Conservation (phyloP, 2,888 invertebrate genomes). For the Ormia ochracea region DNA sequence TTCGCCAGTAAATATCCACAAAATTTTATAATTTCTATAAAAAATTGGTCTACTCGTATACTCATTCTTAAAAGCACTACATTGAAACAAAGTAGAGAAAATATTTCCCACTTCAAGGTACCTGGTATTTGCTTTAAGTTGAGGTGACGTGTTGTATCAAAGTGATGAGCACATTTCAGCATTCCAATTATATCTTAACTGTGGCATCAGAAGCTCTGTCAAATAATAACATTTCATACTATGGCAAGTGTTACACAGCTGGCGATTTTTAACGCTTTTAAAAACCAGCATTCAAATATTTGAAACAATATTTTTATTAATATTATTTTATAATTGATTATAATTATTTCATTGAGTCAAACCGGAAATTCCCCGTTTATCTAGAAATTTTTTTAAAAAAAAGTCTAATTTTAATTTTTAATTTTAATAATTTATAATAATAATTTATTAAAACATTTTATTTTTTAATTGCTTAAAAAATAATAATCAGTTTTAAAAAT, state of each 20-base stretch:
- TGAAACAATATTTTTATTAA: no score
- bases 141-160: conserved; percentile 35
- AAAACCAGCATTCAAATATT: no score
- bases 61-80: background rate
- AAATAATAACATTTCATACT: conserved; percentile 1
- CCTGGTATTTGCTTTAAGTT: background rate
- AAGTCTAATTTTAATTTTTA: no score
- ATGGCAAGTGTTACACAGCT: background rate
- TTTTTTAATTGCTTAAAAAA: no score
- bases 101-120: background rate
- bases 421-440: no score
- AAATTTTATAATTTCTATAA: conserved; percentile 28
- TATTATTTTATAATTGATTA: no score
- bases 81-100: background rate
- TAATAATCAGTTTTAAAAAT: no score
- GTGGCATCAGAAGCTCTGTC: conserved; percentile 48
- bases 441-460: no score
- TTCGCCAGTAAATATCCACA: conserved; percentile 49
- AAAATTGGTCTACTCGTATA: background rate
- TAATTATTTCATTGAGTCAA: no score
- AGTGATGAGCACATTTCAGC: conserved; percentile 60
- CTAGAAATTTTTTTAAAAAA: no score
- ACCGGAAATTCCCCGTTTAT: no score
- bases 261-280: conserved; percentile 3
- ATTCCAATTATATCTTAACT: conserved; percentile 61